These are phyloP conservation scores for Sylvia borin DNA, from an alignment of 2,797 vertebrate species.

Conservation along the genomic window DNA sequence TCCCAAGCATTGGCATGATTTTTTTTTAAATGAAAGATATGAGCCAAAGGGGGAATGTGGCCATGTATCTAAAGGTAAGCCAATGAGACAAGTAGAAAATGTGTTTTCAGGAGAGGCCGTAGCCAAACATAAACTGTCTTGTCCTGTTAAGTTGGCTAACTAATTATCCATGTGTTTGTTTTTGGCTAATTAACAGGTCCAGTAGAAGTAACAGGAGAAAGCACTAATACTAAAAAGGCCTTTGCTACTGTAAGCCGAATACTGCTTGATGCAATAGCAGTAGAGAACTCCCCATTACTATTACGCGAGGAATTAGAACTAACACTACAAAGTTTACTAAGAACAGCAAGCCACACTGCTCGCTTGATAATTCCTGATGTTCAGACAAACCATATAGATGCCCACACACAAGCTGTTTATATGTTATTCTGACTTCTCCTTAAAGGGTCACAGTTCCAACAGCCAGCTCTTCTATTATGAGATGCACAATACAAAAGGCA, in stretches of 20 bases:
- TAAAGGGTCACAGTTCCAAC: neutral
- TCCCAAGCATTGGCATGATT: too few relatives aligned
- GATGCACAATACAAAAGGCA: neutral
- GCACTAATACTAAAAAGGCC: neutral
- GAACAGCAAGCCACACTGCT: neutral
- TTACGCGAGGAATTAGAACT: neutral
- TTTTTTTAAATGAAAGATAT: too few relatives aligned
- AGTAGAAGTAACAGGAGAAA: neutral
- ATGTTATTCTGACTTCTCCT: neutral
- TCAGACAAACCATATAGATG: neutral
- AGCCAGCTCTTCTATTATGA: neutral
- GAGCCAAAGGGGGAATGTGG: too few relatives aligned
- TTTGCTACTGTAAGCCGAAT: neutral
- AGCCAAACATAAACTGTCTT: too few relatives aligned
- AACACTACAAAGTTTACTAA: neutral
- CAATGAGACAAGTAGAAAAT: too few relatives aligned
- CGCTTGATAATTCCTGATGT: neutral
- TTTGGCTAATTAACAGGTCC: neutral
- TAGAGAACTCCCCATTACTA: neutral
- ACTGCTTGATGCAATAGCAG: neutral
- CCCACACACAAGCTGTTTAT: neutral
- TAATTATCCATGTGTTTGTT: neutral
- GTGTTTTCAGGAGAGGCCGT: too few relatives aligned
- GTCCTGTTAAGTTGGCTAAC: neutral
- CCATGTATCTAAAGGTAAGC: too few relatives aligned